Base-by-base conservation (phyloP, 1,140 invertebrate species). In the Leptestheria dahalacensis region DNA sequence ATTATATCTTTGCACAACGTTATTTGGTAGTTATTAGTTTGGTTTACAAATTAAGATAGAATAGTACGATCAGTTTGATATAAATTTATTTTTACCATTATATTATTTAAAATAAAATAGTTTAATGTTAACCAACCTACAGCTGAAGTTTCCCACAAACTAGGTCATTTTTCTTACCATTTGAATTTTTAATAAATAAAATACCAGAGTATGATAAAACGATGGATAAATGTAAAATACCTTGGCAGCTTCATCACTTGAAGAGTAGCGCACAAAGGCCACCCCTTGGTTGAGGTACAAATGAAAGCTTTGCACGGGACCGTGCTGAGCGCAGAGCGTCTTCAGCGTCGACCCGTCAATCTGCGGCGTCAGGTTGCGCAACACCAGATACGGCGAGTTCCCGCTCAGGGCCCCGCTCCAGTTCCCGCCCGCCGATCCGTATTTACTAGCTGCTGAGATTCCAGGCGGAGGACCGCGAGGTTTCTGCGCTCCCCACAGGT, bases 291-390 rank as follows among this genome's bases (percentile, higher is more conserved):
- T 90, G 66, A 94, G 78, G 73, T 91, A 92, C 67, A 95, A 77
- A 69, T 94, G 89, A 78, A 97, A 97, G 74, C 83, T 89, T 68
- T 85, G 81, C 65, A 97, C 79, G 9, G 92, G 91, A 56, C 94
- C 93, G 74, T 97, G 92, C 74, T 97, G 93, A 77, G 91, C 80
- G 74, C 92, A 97, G 57, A 97, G 77, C 26, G 92, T 95, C 73
- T 92, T 90, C 69, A 97, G 75, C 25, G 91, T 96, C 12, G 89
- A 89, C 26, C 91, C 90, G 74, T 97, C 94, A 75, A 96, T 95
- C 80, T 90, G 91, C 59, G 90, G 86, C 57, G 91, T 94, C 62
- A 95, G 79, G 76, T 97, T 97, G 73, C 86, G 87, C 15, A 97
- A 74, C 50, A 95, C 74, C 51, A 96, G 75, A 87, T 85, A 95